These are phyloP conservation scores for Oostethus manadensis DNA, from an alignment of 2,113 vertebrate genomes.

Conservation along the genomic window DNA sequence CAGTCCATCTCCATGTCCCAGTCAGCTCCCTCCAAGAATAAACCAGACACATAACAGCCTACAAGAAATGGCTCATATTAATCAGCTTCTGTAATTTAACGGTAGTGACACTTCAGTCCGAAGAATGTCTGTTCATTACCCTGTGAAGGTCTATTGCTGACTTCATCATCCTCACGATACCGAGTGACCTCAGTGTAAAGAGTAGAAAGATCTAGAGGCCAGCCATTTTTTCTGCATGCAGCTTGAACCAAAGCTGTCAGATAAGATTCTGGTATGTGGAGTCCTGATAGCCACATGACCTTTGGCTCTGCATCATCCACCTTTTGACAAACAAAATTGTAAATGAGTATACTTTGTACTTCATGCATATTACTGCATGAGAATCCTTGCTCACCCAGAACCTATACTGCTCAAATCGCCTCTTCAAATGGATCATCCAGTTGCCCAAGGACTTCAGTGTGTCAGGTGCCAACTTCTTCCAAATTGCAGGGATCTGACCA, in stretches of 20 bases:
- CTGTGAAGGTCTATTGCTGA: slow-evolving; percentile 73
- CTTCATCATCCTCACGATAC: slow-evolving; percentile 74
- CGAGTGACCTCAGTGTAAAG: slow-evolving; percentile 90
- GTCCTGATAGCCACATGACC: slow-evolving; percentile 91
- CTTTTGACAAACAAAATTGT: slow-evolving; percentile 56
- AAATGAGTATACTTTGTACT: slow-evolving; percentile 77
- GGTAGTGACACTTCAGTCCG: not conserved
- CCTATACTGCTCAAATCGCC: slow-evolving; percentile 81
- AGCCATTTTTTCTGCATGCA: slow-evolving; percentile 85
- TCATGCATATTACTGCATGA: slow-evolving; percentile 70
- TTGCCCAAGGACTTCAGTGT: slow-evolving; percentile 89
- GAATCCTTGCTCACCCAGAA: slow-evolving; percentile 79
- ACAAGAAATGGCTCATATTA: not conserved
- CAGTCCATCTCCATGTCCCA: slow-evolving; percentile 83
- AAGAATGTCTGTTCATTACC: slow-evolving; percentile 59
- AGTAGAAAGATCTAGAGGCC: slow-evolving; percentile 91
- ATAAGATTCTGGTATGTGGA: slow-evolving; percentile 91
- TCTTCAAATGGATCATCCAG: slow-evolving; percentile 89
- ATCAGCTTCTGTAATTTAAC: too few species aligned
- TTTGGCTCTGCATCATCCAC: slow-evolving; percentile 76
- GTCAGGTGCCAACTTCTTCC: slow-evolving; percentile 87
- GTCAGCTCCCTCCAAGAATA: slow-evolving; percentile 89
- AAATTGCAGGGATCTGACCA: slow-evolving; percentile 84
- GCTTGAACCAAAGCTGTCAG: slow-evolving; percentile 89
- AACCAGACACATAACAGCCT: slow-evolving; percentile 62